Percentiles rank a stretch among this genome's conserved stretches.
Conservation (phyloP, 2,113 vertebrate genomes). For the Chrysochloris asiatica region DNA sequence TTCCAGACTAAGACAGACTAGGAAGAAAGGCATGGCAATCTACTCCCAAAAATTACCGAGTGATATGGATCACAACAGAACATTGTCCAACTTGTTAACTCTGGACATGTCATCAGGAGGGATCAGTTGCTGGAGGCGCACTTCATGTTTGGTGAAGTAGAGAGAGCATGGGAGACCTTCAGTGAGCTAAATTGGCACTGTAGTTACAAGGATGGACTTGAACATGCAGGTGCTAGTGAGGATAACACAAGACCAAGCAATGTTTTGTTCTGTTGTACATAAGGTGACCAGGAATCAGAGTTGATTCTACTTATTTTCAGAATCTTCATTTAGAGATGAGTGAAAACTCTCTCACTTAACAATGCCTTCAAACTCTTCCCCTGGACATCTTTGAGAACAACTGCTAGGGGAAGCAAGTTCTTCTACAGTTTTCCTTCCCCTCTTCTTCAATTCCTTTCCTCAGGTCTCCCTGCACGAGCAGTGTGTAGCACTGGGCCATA, state of each 20-base stretch:
- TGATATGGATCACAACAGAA: not conserved
- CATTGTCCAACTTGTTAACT: no score
- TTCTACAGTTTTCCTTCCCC: not conserved
- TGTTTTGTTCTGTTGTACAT: not conserved
- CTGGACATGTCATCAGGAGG: not conserved
- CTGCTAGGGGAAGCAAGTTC: not conserved
- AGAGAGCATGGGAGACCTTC: not conserved
- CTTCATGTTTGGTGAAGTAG: not conserved
- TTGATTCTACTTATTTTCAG: not conserved
- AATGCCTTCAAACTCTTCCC: rapidly evolving
- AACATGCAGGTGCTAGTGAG: not conserved
- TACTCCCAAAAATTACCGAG: not conserved
- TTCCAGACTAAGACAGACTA: not conserved
- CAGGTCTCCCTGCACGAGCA: no score
- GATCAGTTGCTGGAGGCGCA: not conserved
- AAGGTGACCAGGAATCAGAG: not conserved
- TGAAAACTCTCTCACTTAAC: not conserved
- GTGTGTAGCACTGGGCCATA: rapidly evolving
- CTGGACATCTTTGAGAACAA: not conserved
- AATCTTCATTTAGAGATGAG: not conserved
- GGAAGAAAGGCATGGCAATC: not conserved
- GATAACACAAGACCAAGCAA: not conserved
- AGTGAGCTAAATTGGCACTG: not conserved
- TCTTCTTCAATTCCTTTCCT: not conserved
- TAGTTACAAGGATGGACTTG: not conserved